Base-by-base conservation (phyloP, 2,113 vertebrate genomes). In the Lathamus discolor region DNA sequence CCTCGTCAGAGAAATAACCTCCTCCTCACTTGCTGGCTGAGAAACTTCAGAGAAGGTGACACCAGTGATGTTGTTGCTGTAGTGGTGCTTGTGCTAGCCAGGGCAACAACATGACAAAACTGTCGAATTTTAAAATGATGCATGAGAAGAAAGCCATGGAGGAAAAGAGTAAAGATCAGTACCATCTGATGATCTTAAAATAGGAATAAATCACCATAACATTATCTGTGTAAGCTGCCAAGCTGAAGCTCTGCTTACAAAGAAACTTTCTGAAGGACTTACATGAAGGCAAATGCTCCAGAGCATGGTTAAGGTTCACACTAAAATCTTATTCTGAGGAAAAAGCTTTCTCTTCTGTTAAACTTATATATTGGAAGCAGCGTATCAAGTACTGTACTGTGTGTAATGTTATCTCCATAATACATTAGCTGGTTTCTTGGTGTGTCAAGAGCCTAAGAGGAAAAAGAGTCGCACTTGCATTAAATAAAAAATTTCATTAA, bases 131-230 rank as follows among this genome's bases (percentile, higher is more conserved):
- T 90, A 76, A 84, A 89, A 81, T 33, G n/a, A 27, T 89, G 73
- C 62, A 27, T 39, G 59, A 87, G 49, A 55, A 77, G 72, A 83
- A 86, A 81, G 90, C 90, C 77, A 77, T 51, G 54, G 78, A 81
- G 29, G 68, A 79, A 77, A 66, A 81, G 33, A 93, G 51, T 54
- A 75, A 86, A 88, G 92, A 92, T 88, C 75, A 79, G 35, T 66
- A 78, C 83, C 77, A 82, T 69, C 78, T 51, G 68, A 44, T 82
- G 88, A 86, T 90, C 93, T 83, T 90, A 78, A 89, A 59, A 94
- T 88, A 82, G 48, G 88, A 97, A 94, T 96, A 96, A 93, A 96
- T 94, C 94, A 86, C 78, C 90, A 84, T 96, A 70, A 83, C 93
- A 95, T 95, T 94, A 88, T 29, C 44, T 55, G 67, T 55, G 91